phyloP scores from a whole-genome alignment of 2,113 vertebrate genomes.

The Lepus timidus region DNA sequence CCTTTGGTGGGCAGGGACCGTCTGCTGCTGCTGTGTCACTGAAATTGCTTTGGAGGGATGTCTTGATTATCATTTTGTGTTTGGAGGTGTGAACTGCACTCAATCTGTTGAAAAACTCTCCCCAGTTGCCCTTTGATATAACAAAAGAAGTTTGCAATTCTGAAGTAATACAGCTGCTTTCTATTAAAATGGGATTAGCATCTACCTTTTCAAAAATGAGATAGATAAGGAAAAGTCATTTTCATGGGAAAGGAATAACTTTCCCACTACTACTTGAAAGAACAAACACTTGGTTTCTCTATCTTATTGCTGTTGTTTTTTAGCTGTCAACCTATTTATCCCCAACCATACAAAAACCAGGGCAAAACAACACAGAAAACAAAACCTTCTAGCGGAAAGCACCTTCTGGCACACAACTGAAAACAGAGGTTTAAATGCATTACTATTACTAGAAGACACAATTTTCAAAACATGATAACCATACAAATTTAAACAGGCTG shows the following conservation, averaged over 20 bases:
- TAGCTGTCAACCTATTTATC: neutral
- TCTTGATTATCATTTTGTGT: constrained; percentile 64
- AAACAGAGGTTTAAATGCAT: neutral
- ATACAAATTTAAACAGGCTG: neutral
- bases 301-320: neutral
- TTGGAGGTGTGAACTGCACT: neutral
- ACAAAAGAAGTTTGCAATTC: constrained; percentile 34
- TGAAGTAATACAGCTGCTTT: neutral
- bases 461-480: neutral
- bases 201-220: neutral
- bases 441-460: neutral
- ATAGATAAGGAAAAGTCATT: neutral
- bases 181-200: constrained; percentile 17
- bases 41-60: constrained; percentile 61
- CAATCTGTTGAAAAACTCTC: constrained; percentile 24
- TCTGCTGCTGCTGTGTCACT: constrained; percentile 26
- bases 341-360: neutral
- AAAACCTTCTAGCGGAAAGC: neutral
- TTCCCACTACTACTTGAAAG: neutral
- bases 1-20: neutral
- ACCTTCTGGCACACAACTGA: neutral
- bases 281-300: constrained; percentile 1
- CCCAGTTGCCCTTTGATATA: constrained; percentile 37
- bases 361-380: neutral
- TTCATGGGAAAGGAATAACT: neutral